These are phyloP conservation scores for Brachystomella parvula DNA, from an alignment of 1,140 invertebrate species.

Conservation along the genomic window DNA sequence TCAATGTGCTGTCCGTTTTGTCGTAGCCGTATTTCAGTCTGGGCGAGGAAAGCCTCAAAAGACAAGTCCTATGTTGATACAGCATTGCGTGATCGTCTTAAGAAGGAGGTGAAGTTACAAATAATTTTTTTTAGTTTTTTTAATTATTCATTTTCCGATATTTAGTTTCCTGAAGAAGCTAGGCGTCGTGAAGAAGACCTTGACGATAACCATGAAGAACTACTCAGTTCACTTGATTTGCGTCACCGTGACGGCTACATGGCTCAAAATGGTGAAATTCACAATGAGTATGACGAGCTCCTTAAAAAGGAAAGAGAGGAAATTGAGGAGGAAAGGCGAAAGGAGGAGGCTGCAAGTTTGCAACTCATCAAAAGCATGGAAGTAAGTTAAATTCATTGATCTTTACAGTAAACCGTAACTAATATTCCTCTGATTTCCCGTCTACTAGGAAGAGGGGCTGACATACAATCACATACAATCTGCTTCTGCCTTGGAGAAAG, in stretches of 20 bases:
- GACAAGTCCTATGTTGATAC: constrained; percentile 24
- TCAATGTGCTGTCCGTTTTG: constrained; percentile 25
- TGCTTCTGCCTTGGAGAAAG: neutral
- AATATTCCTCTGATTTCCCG: neutral
- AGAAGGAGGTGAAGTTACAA: constrained; percentile 23
- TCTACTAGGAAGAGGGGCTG: neutral
- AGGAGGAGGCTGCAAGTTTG: neutral
- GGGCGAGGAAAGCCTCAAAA: constrained; percentile 26
- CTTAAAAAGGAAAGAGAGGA: constrained; percentile 14
- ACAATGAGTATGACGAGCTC: constrained; percentile 13
- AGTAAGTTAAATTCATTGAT: neutral
- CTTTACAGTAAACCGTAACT: neutral
- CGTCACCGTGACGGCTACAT: constrained; percentile 12
- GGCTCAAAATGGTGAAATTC: constrained; percentile 11
- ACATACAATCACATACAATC: neutral
- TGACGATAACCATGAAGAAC: neutral
- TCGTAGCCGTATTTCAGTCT: constrained; percentile 24
- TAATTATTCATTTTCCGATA: constrained; percentile 2
- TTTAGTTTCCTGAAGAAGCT: constrained; percentile 14
- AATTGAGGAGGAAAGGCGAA: neutral
- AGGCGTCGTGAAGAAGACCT: constrained; percentile 19
- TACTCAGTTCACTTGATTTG: neutral
- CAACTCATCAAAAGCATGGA: neutral
- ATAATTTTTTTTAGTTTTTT: neutral
- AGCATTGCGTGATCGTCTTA: constrained; percentile 20